Conservation (phyloP, 53 echinoderm and acorn worm genomes). For the Echinometra lucunter region DNA sequence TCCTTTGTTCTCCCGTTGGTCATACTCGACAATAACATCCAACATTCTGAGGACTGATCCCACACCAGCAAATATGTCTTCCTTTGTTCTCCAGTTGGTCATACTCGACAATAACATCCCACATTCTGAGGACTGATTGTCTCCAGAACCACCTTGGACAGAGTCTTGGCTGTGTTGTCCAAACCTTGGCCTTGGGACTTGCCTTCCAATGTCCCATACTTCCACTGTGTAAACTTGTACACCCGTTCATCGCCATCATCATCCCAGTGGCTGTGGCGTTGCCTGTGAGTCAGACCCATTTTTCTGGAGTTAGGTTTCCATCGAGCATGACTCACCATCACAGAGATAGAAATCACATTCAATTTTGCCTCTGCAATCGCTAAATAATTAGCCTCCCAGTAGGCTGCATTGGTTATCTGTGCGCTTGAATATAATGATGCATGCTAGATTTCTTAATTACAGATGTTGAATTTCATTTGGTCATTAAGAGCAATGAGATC, state of each 20-base stretch:
- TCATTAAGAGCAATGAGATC: not conserved
- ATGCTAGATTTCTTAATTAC: not conserved
- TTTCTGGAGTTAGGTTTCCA: constrained; percentile 52
- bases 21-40: not conserved
- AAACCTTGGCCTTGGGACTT: constrained; percentile 22
- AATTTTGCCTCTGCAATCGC: constrained; percentile 33
- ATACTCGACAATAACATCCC: not conserved
- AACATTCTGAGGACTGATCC: not conserved
- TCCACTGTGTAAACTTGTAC: constrained; percentile 7
- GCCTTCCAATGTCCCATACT: not conserved
- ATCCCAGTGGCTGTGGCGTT: constrained; percentile 1
- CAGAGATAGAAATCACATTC: constrained; percentile 50
- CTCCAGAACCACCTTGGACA: constrained; percentile 15
- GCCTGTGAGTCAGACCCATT: constrained; percentile 30
- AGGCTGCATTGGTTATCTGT: constrained; percentile 6
- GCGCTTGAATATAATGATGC: not conserved
- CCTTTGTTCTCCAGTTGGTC: constrained; percentile 3
- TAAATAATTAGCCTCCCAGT: constrained; percentile 38
- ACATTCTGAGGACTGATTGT: not conserved
- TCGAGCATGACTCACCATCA: constrained; percentile 15
- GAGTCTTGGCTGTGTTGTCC: not conserved
- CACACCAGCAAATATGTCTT: not conserved
- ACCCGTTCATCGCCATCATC: not conserved
- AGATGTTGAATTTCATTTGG: constrained; percentile 5
- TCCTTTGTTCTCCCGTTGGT: constrained; percentile 16